Evolutionary conservation across 1,140 invertebrate species (phyloP).

Genomic region (Odontomachus brunneus): DNA sequence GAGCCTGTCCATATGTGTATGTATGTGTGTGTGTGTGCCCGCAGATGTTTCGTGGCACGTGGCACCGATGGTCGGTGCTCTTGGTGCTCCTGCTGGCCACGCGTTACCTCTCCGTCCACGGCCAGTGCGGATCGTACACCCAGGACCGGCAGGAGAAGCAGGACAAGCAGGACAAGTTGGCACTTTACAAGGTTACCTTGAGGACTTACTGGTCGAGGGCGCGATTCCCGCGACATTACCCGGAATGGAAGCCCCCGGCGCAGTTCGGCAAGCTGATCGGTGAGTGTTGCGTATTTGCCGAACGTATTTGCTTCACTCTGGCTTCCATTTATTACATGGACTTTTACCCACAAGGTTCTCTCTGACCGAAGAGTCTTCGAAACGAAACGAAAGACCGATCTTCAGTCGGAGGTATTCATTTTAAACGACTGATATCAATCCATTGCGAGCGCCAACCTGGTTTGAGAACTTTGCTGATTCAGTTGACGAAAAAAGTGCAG

Average conservation of each 20-base stretch:
- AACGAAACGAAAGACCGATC: too few species aligned
- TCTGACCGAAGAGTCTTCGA: too few species aligned
- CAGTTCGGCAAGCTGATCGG: conserved; percentile 96
- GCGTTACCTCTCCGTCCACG: conserved; percentile 73
- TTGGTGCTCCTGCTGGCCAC: conserved; percentile 74
- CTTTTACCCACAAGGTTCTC: too few species aligned
- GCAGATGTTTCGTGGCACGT: conserved; percentile 69
- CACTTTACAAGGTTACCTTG: conserved; percentile 93
- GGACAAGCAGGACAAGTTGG: conserved; percentile 90
- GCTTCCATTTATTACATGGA: not conserved
- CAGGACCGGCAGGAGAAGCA: conserved; percentile 87
- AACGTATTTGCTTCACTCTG: not conserved
- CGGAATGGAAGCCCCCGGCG: conserved; percentile 95
- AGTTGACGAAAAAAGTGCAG: too few species aligned
- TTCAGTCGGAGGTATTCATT: too few species aligned
- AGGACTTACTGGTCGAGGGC: conserved; percentile 96
- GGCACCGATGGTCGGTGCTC: conserved; percentile 70
- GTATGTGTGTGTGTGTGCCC: not conserved
- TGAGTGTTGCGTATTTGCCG: conserved; percentile 85
- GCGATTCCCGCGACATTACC: conserved; percentile 96
- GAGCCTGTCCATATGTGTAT: not conserved
- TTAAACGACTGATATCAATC: too few species aligned
- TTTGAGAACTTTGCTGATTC: too few species aligned
- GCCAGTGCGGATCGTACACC: conserved; percentile 80
- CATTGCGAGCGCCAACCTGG: too few species aligned